Evolutionary conservation across 2,797 vertebrate genomes (phyloP), one percentile per base, ranked within the genome.

Genomic region (Propithecus perrieri): DNA sequence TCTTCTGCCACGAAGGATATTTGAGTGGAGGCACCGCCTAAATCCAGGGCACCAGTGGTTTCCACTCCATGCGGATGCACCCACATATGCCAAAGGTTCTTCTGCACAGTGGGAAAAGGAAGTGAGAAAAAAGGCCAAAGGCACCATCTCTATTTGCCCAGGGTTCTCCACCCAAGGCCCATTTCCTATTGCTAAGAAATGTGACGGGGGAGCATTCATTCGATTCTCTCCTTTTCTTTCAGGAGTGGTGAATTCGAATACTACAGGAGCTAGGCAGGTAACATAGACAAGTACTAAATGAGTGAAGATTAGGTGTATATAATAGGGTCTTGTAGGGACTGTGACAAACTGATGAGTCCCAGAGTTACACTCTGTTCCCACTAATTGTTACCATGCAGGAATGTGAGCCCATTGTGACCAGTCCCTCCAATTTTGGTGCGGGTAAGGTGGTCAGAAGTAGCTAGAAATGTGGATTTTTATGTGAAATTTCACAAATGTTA

Each of bases 21-120:
- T 97, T 99, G 99, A 48, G 99, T 99, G 41, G 99, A 99, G 41
- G 99, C 99, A 12, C 99, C 99, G 8, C 99, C 99, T 4, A 99
- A 98, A 93, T 99, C 99, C 98, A 99, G 98, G 17, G 99, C 99
- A 2, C 99, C 99, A 0, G 98, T 96, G 0, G 99, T 99, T 80
- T 98, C 97, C 26, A 98, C 98, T 67, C 99, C 98, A 0, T 98
- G 97, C 0, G 99, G 99, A 85, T 76, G 99, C 33, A 98, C 91
- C 97, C 99, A 99, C 4, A 97, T 85, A 35, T 99, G 99, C 99
- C 99, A 99, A 30, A 99, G 71, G 92, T 98, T 99, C 98, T 98
- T 99, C 99, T 99, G 96, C 71, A 33, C 2, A 5, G 61, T 0
- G 79, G 85, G 76, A 22, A 38, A 43, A 93, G 63, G 18, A 61